Conservation (phyloP, 2,113 vertebrate genomes). For the Girardinichthys multiradiatus region DNA sequence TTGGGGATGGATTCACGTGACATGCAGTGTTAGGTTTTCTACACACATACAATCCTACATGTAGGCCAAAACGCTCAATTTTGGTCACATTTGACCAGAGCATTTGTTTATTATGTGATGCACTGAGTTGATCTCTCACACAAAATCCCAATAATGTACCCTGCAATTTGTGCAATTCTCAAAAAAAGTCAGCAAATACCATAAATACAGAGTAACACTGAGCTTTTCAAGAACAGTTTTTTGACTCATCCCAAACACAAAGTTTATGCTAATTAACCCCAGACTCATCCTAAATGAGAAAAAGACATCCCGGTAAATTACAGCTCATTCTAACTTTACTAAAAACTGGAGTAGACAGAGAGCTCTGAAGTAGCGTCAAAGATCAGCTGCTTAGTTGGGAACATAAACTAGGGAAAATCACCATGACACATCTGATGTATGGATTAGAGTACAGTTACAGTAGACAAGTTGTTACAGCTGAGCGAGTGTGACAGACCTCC, state of each 20-base stretch:
- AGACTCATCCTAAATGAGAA: background rate
- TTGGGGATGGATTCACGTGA: too few relatives aligned
- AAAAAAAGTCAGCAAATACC: slow-evolving; percentile 48
- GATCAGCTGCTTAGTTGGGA: background rate
- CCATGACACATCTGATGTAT: slow-evolving; percentile 4
- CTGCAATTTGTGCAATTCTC: slow-evolving; percentile 9
- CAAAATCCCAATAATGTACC: too few relatives aligned
- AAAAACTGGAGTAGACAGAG: background rate
- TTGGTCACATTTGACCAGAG: background rate
- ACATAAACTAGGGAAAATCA: slow-evolving; percentile 3
- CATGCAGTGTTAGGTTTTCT: background rate
- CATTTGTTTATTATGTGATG: too few relatives aligned
- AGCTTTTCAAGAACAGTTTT: background rate
- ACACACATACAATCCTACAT: too few relatives aligned
- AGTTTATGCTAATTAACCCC: slow-evolving; percentile 1
- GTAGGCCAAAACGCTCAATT: too few relatives aligned
- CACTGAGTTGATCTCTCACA: too few relatives aligned
- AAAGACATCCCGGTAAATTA: background rate
- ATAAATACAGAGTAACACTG: slow-evolving; percentile 32
- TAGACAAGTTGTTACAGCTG: slow-evolving; percentile 29
- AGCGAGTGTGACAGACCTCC: slow-evolving; percentile 60
- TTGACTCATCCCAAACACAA: too few relatives aligned
- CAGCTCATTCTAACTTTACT: background rate
- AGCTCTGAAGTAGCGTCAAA: background rate
- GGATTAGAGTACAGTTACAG: slow-evolving; percentile 32